Conservation (phyloP, 1,140 invertebrate genomes). For the Drosophila guanche region DNA sequence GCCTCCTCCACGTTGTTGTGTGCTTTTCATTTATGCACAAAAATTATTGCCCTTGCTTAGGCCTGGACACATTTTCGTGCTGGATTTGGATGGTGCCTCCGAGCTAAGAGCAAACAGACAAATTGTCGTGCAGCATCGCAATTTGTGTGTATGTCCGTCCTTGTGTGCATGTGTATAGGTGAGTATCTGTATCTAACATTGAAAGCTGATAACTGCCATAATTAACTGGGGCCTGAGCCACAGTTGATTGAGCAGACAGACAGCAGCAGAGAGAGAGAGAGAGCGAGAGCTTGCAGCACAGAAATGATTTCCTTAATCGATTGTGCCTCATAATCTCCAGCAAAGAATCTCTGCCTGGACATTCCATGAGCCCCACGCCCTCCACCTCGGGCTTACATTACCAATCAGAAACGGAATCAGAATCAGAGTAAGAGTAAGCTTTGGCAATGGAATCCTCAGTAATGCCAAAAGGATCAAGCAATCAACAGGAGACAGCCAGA, state of each 20-base stretch:
- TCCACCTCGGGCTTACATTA: conserved; percentile 3
- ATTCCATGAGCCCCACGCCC: neutral
- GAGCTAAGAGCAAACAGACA: conserved; percentile 65
- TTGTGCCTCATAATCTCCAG: conserved; percentile 1
- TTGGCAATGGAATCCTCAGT: too few relatives aligned
- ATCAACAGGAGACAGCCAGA: conserved; percentile 14
- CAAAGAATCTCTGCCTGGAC: conserved; percentile 6
- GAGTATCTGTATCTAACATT: conserved; percentile 43
- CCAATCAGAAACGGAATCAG: conserved; percentile 9
- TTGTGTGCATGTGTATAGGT: conserved; percentile 11
- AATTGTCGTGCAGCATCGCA: conserved; percentile 74
- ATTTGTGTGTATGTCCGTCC: conserved; percentile 9
- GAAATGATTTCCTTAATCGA: conserved; percentile 40
- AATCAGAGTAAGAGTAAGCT: too few relatives aligned
- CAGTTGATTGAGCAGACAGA: conserved; percentile 30
- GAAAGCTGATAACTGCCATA: conserved; percentile 51
- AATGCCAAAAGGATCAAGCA: conserved; percentile 1
- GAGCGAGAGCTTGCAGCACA: too few relatives aligned
- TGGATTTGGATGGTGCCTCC: too few relatives aligned
- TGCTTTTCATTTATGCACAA: conserved; percentile 81
- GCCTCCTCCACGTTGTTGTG: conserved; percentile 30
- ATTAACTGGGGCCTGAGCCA: conserved; percentile 43
- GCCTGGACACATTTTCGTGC: conserved; percentile 67
- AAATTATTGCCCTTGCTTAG: conserved; percentile 80
- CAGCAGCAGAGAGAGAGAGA: neutral